A percentile compares a stretch with the other conserved stretches of the same genome.
phyloP scores from a whole-genome alignment of 2,113 vertebrate genomes.

The Mus pahari region DNA sequence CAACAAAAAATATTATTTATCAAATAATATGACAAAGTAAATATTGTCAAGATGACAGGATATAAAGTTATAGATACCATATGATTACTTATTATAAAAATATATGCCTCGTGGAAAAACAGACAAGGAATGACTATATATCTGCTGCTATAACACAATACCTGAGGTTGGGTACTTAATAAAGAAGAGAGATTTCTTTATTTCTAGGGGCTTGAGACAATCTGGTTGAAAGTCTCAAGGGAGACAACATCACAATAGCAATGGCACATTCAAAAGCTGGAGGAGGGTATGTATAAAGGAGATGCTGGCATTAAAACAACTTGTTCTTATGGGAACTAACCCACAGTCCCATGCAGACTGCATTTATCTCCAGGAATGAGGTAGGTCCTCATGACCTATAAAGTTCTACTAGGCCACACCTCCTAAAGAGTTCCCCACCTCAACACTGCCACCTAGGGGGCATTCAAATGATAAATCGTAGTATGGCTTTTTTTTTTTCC shows the following conservation, averaged over 20 bases:
- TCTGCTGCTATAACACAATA: not conserved
- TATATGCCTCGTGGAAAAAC: not conserved
- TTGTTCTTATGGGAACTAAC: not conserved
- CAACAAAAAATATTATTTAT: not conserved
- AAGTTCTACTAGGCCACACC: not conserved
- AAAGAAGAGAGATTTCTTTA: not conserved
- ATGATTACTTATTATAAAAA: not conserved
- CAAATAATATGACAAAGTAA: not conserved
- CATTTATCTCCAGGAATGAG: not conserved
- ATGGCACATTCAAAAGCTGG: not conserved
- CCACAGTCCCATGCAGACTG: not conserved
- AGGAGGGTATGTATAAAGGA: not conserved
- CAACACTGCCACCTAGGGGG: not conserved
- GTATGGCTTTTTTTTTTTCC: not conserved
- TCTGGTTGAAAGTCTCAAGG: not conserved
- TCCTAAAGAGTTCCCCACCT: not conserved
- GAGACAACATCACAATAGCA: not conserved
- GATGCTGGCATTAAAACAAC: not conserved
- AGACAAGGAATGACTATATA: not conserved
- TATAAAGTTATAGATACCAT: not conserved
- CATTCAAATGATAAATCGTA: not conserved
- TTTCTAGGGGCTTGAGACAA: not conserved
- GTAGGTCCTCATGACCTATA: not conserved
- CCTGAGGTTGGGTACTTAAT: not conserved
- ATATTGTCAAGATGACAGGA: not conserved